Conservation (phyloP, 2,797 vertebrate species). For the Crocidura indochinensis region DNA sequence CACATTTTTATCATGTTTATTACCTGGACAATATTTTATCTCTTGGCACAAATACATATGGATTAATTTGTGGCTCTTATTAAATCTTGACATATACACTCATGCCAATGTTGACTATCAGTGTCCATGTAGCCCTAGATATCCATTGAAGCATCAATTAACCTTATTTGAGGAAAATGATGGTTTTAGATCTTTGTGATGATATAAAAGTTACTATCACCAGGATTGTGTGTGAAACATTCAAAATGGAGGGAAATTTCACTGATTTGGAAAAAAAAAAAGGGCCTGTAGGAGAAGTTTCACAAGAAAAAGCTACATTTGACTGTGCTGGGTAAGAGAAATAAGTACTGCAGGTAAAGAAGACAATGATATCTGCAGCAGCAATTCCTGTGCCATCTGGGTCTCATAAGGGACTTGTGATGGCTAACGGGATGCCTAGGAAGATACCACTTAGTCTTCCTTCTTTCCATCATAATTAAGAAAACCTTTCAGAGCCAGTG, state of each 20-base stretch:
- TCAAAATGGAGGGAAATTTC: background rate
- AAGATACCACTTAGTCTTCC: background rate
- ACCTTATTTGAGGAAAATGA: background rate
- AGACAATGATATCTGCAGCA: background rate
- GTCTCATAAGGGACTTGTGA: background rate
- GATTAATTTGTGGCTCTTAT: too few species aligned
- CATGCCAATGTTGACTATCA: background rate
- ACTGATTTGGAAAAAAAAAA: background rate
- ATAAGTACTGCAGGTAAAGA: background rate
- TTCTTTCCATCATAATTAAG: background rate
- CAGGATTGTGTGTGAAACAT: slow-evolving; percentile 35
- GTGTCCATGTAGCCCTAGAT: background rate
- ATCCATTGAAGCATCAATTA: background rate
- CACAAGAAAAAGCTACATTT: background rate
- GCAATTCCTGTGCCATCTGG: background rate
- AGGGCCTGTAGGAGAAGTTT: background rate
- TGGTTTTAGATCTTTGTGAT: background rate
- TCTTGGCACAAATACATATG: background rate
- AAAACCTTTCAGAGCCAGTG: background rate
- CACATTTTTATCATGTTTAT: background rate
- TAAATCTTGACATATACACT: background rate
- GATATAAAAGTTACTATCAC: background rate
- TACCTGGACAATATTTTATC: background rate
- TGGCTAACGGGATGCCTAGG: background rate
- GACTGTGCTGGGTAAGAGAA: background rate